Evolutionary conservation across 2,888 invertebrate genomes (phyloP), one percentile per base, ranked within the genome.

Genomic region (Camptogramma bilineatum): DNA sequence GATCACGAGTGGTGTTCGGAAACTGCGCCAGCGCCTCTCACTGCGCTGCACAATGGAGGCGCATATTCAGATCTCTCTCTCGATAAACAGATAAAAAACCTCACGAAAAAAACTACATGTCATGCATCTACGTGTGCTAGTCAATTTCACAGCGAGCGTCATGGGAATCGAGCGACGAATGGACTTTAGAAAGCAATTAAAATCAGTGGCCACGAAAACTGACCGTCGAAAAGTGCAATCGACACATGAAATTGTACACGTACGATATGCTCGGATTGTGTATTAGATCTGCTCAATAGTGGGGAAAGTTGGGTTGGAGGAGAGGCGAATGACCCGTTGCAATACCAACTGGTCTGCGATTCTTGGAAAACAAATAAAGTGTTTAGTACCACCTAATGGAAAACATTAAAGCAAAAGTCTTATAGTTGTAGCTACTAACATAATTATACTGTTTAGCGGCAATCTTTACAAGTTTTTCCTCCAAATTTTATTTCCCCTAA

Each of bases 71-170:
- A 90, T 72, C 72, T 91, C 90, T 87, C 88, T 88, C 87, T 87
- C 81, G 87, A 86, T 88, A 91, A 91, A 91, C 85, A 87, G 76
- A 74, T 70, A 79, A 87, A 90, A 90, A 72, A 73, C 69, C 64
- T 75, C 79, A 82, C 84, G 83, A 85, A 88, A 90, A 91, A 91
- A 93, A 89, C 89, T 88, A 91, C 92, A 90, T 90, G 92, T 92
- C 93, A 92, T 91, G 93, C 90, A 91, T 89, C 90, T 89, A 90
- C 90, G 91, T 91, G 90, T 91, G 91, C 88, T 87, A 86, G 89
- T 88, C 90, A 85, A 90, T 91, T 91, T 91, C 89, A 89, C 88
- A 86, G 88, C 85, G 86, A 84, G 87, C 85, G 91, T 88, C 92
- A 90, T 92, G 93, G 91, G 93, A 93, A 91, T 91, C 85, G 85